Base-by-base conservation (phyloP, 2,113 vertebrate species). In the Zapus hudsonius region DNA sequence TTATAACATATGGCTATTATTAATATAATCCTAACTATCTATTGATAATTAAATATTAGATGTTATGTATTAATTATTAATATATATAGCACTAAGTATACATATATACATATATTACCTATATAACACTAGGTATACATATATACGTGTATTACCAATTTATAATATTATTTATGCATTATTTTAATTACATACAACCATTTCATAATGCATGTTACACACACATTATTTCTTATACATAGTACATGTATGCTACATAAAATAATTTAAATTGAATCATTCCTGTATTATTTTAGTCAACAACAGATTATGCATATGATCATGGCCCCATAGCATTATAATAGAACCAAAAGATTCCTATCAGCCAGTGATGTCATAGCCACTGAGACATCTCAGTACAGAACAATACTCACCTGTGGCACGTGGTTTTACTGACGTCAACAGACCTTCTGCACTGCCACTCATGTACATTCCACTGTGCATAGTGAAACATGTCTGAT, bases 351-450 rank as follows among this genome's bases (percentile, higher is more conserved):
- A 29, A 8, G 0, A 0, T 3, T 22, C 33, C 33, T 20, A 1
- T 27, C 33, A 36, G 25, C 42, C 7, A 10, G 3, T 31, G 59
- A 47, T 6, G 6, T 36, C 23, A 4, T 5, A 15, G 33, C 40
- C 38, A 36, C 23, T 1, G 38, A 61, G 2, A n/a, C 38, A 6
- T 11, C 40, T 1, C 1, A 9, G 55, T 13, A 27, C 20, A 7
- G 2, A 2, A 10, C 16, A 23, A 64, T 7, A 1, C 15, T 29
- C 33, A 36, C 0, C 0, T 5, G 7, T 20, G 9, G n/a, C n/a
- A n/a, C 44, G 33, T 67, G 27, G 25, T 66, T 29, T 7, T 4
- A 16, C 25, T 23, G 5, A 15, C 15, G 3, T 16, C 7, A 55
- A 57, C n/a, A 52, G 0, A 63, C 29, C 20, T 31, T 16, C 52